phyloP scores from a whole-genome alignment of 2,888 invertebrate species.

The Scaptomyza polygonia region DNA sequence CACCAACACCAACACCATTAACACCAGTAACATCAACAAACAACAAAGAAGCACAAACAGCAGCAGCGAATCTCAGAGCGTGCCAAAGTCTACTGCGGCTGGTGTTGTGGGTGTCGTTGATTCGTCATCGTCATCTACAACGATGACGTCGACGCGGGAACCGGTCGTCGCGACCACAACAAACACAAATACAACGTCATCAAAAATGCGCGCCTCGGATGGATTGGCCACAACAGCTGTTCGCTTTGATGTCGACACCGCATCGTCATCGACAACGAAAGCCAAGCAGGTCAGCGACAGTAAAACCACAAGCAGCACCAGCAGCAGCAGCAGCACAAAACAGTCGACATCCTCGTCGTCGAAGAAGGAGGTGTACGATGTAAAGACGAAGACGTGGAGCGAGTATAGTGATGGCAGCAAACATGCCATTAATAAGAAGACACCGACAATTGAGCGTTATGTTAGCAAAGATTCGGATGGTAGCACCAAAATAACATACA shows the following conservation, averaged over 20 bases:
- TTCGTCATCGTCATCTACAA: constrained; percentile 47
- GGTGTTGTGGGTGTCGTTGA: constrained; percentile 43
- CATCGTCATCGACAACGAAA: constrained; percentile 21
- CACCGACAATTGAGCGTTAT: constrained; percentile 83
- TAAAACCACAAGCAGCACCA: constrained; percentile 42
- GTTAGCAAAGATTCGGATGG: constrained; percentile 84
- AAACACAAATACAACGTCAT: constrained; percentile 56
- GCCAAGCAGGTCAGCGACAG: constrained; percentile 61
- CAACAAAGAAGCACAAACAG: constrained; percentile 41
- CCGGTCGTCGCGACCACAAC: constrained; percentile 66
- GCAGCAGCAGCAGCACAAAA: constrained; percentile 57
- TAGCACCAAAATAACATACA: constrained; percentile 83
- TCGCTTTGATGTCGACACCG: constrained; percentile 27
- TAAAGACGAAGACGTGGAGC: constrained; percentile 84
- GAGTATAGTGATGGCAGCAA: constrained; percentile 72
- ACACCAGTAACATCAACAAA: constrained; percentile 50
- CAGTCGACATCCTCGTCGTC: constrained; percentile 68
- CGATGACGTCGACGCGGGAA: constrained; percentile 67
- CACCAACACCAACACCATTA: constrained; percentile 31
- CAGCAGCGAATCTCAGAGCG: constrained; percentile 72
- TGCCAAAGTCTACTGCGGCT: constrained; percentile 61
- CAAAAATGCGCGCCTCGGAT: constrained; percentile 42
- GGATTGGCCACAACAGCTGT: constrained; percentile 54
- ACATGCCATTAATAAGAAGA: constrained; percentile 62
- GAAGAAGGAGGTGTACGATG: constrained; percentile 83